These are phyloP conservation scores for Eupithecia centaureata DNA, from an alignment of 2,888 invertebrate species.

Conservation along the genomic window DNA sequence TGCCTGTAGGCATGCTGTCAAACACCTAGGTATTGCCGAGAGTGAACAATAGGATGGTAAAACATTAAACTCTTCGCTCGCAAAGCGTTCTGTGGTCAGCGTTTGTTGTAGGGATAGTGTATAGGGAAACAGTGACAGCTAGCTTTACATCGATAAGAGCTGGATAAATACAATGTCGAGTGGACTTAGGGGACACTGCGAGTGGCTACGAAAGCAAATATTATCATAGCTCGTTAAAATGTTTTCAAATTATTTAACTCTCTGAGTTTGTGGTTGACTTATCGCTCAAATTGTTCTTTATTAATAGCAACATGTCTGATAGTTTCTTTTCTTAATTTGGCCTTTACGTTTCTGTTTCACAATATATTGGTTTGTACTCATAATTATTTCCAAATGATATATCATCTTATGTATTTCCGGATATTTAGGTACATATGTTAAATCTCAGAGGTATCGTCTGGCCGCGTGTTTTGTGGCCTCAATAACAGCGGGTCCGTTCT, in stretches of 20 bases:
- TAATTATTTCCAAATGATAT: neutral
- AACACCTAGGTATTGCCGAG: slow-evolving; percentile 9
- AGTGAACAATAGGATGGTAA: slow-evolving; percentile 17
- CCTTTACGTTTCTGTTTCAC: neutral
- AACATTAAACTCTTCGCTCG: neutral
- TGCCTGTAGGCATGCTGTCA: slow-evolving; percentile 14
- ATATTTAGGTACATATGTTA: no score
- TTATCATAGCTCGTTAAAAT: neutral
- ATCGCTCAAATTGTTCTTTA: neutral
- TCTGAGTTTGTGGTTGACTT: neutral
- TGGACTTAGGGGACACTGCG: slow-evolving; percentile 49
- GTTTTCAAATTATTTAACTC: neutral
- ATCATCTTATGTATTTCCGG: no score
- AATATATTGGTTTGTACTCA: neutral
- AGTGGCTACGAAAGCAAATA: slow-evolving; percentile 42
- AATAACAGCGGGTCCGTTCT: slow-evolving; percentile 43
- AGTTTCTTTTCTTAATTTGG: neutral
- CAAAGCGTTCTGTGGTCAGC: neutral
- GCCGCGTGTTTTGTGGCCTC: neutral
- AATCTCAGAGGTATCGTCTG: neutral
- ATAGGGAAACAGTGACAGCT: neutral
- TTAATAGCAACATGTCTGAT: neutral
- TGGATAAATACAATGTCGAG: slow-evolving; percentile 42
- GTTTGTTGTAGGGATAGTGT: neutral
- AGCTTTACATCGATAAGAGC: slow-evolving; percentile 13